Conservation (phyloP, 2,888 invertebrate genomes). For the Ochropleura plecta region DNA sequence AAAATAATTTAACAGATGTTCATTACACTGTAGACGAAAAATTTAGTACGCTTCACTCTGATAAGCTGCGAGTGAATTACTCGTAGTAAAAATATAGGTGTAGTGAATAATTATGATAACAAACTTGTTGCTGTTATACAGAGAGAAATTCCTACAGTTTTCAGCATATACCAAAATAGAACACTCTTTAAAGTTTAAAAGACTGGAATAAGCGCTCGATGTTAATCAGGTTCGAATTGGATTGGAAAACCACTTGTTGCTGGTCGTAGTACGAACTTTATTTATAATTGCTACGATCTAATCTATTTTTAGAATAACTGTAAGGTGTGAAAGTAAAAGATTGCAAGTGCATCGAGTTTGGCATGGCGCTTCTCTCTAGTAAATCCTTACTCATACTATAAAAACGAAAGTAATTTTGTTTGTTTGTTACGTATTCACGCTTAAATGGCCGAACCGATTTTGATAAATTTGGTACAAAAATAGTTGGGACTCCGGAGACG, state of each 20-base stretch:
- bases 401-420: no score
- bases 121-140: constrained; percentile 30
- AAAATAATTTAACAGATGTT: constrained; percentile 54
- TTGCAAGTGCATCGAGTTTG: constrained; percentile 50
- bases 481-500: no score
- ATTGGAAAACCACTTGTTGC: constrained; percentile 65
- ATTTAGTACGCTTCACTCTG: constrained; percentile 48
- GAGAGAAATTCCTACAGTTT: constrained; percentile 37
- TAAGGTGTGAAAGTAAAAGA: constrained; percentile 30
- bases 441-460: no score
- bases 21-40: constrained; percentile 50
- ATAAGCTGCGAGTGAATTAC: constrained; percentile 46
- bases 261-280: constrained; percentile 38
- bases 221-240: constrained; percentile 47
- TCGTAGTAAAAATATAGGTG: constrained; percentile 50
- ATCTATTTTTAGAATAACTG: constrained; percentile 45
- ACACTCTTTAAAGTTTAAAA: constrained; percentile 36
- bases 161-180: constrained; percentile 40
- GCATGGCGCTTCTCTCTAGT: constrained; percentile 41
- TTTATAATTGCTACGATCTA: constrained; percentile 47
- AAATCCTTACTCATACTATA: neutral
- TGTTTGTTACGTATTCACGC: no score
- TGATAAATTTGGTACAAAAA: no score
- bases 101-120: constrained; percentile 56
- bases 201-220: constrained; percentile 34